Base-by-base conservation (phyloP, 2,113 vertebrate species). In the Morphnarchus princeps region DNA sequence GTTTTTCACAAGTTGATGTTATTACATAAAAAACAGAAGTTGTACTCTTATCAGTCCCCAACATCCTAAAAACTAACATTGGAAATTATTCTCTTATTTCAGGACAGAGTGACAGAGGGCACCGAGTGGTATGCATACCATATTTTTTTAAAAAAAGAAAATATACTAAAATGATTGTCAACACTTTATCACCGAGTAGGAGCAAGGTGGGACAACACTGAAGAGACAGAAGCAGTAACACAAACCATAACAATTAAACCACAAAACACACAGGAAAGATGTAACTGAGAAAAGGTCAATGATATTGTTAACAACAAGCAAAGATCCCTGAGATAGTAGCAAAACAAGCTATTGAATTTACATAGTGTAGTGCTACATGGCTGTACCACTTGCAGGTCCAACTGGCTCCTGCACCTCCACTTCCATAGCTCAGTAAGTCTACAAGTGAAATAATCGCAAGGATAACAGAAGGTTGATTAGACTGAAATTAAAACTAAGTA, bases 391-490 rank as follows among this genome's bases (percentile, higher is more conserved):
- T 40, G 55, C 80, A 87, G 10, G 32, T 65, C 42, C 67, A 72
- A n/a, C 45, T 11, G 20, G 13, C 29, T 82, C 28, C 80, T 55
- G 47, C 0, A 2, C 19, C 21, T 84, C 61, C 7, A 11, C n/a
- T 59, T 72, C 67, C 80, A 78, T 0, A 83, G 62, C n/a, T 73
- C 38, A 14, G 28, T 65, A 24, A 57, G 17, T 24, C 81, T 36
- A 5, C 0, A 0, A 77, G 20, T 74, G 18, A 84, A 87, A 95
- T 84, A 94, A 91, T 18, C 43, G 71, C 58, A 59, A 67, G 76
- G 58, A 69, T 43, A 94, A 92, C 49, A 95, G 82, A 85, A 92
- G 38, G 82, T 26, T 79, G 66, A 93, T 88, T 92, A 96, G 54
- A 92, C 34, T 57, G 62, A 93, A 93, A 86, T 86, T 61, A 95